Evolutionary conservation across 2,797 vertebrate genomes (phyloP), one percentile per base, ranked within the genome.

Genomic region (Hydrophis major): DNA sequence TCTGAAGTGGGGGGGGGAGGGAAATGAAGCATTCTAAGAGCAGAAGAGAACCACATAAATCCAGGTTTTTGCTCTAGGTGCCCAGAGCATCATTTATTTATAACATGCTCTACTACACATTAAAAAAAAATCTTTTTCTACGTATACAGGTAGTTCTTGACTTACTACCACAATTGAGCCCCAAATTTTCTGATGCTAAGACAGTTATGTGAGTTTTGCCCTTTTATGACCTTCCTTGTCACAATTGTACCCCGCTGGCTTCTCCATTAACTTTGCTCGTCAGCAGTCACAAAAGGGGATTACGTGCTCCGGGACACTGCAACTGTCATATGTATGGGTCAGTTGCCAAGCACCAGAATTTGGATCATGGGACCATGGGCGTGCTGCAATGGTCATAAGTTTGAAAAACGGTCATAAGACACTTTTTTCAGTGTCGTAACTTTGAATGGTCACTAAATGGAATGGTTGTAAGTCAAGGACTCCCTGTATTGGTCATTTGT

Each of bases 51-150:
- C 90, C 1, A 89, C 32, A 28, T 11, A 0, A 27, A 69, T 88
- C 89, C 55, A 91, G 18, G 90, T 60, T 57, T 55, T 63, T 1
- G 53, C 4, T 0, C 0, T 78, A 1, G 56, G 90, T 56, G 8
- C 94, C 96, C n/a, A 66, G 61, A 87, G 69, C 90, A 90, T 1
- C 0, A 92, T 61, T 93, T 96, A 95, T 95, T 96, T 92, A 94
- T 94, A 95, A 93, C 57, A 90, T 94, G 92, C 93, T 55, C 94
- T 96, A 92, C 92, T 53, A 74, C 87, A 87, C 89, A 13, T 28
- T 2, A 61, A 94, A 88, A 42, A 53, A 53, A 53, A 53, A 53
- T n/a, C 88, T 56, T n/a, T 25, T 56, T 16, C 66, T 74, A 6
- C 18, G 14, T 69, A 74, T 16, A 37, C n/a, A 74, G n/a, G 14